Percentiles rank a stretch among this genome's conserved stretches.
Conservation (phyloP, 2,113 vertebrate genomes). For the Epinephelus fuscoguttatus region DNA sequence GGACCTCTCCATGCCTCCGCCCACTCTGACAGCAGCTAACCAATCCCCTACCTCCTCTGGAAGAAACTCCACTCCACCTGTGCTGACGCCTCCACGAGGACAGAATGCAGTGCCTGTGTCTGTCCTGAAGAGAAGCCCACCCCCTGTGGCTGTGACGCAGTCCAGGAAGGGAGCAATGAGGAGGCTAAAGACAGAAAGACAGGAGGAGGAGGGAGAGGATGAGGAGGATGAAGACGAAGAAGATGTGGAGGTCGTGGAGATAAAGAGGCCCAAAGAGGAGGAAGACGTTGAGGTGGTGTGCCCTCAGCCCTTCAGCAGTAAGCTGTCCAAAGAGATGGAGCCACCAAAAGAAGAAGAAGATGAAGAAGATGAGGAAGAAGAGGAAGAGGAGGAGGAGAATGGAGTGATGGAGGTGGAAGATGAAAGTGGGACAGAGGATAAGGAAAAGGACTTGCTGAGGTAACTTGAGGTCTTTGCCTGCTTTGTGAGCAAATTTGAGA, state of each 20-base stretch:
- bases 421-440: conserved; percentile 84
- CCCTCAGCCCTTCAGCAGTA: conserved; percentile 63
- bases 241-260: conserved; percentile 72
- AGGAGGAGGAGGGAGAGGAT: conserved; percentile 56
- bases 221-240: conserved; percentile 68
- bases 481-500: background rate
- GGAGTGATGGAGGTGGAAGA: conserved; percentile 77
- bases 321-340: conserved; percentile 68
- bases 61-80: conserved; percentile 62
- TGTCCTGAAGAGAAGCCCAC: conserved; percentile 82
- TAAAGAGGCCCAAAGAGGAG: conserved; percentile 75
- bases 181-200: conserved; percentile 75
- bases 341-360: conserved; percentile 60
- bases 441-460: conserved; percentile 82
- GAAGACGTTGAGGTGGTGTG: conserved; percentile 59
- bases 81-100: conserved; percentile 72
- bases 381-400: conserved; percentile 67
- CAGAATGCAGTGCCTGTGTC: conserved; percentile 80
- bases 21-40: conserved; percentile 54
- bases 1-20: conserved; percentile 73
- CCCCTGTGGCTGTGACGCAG: conserved; percentile 60
- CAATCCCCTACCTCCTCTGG: conserved; percentile 65
- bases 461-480: conserved; percentile 41
- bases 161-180: conserved; percentile 69
- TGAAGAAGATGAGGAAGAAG: conserved; percentile 56